Conservation (phyloP, 2,113 vertebrate genomes). For the Oceanodroma tethys region DNA sequence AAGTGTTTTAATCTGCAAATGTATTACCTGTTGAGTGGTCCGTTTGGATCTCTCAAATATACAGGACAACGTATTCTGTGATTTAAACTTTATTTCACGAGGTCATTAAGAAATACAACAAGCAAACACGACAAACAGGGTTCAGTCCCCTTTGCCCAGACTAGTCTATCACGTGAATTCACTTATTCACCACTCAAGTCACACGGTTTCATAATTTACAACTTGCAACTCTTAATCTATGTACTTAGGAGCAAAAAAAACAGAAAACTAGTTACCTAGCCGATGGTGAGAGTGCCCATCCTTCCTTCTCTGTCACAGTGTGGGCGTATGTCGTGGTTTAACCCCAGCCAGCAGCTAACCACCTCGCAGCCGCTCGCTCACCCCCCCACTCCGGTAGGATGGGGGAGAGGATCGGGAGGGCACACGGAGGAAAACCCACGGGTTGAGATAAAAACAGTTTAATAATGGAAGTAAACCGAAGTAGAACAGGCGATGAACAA, state of each 20-base stretch:
- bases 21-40: not conserved
- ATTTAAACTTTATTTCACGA: not conserved
- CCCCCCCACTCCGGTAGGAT: too few relatives aligned
- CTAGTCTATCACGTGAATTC: not conserved
- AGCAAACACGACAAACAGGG: not conserved
- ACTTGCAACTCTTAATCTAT: not conserved
- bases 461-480: too few relatives aligned
- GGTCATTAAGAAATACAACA: not conserved
- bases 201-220: not conserved
- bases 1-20: not conserved
- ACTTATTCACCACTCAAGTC: not conserved
- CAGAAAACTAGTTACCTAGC: not conserved
- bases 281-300: rapidly evolving
- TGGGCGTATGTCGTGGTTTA: too few relatives aligned
- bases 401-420: too few relatives aligned
- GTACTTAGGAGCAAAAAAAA: not conserved
- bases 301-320: not conserved
- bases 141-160: not conserved
- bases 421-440: too few relatives aligned
- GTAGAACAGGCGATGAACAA: too few relatives aligned
- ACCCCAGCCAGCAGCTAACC: too few relatives aligned
- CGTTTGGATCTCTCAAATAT: not conserved
- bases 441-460: too few relatives aligned
- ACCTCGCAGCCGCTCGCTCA: too few relatives aligned
- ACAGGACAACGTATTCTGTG: not conserved